Evolutionary conservation across 2,113 vertebrate genomes (phyloP).

Genomic region (Martes martes): DNA sequence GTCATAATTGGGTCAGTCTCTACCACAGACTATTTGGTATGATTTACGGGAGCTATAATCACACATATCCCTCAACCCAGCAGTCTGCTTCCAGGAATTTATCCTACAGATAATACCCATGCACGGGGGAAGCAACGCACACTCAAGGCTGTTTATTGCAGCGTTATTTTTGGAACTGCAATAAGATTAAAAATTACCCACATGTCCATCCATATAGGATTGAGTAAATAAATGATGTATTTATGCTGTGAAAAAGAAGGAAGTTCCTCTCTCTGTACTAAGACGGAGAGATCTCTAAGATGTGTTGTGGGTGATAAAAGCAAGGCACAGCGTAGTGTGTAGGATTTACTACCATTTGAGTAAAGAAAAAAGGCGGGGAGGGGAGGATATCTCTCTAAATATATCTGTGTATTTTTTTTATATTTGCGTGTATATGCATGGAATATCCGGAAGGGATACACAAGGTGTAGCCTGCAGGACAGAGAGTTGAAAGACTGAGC

Average conservation of each 20-base stretch:
- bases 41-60: neutral
- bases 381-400: neutral
- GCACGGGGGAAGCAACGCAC: neutral
- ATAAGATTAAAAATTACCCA: neutral
- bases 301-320: neutral
- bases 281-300: neutral
- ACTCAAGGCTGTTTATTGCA: neutral
- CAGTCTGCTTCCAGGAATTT: neutral
- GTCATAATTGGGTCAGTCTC: neutral
- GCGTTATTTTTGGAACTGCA: neutral
- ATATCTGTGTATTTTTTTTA: neutral
- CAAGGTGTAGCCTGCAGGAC: neutral
- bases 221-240: neutral
- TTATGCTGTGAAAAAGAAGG: neutral
- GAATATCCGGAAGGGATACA: neutral
- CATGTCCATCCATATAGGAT: neutral
- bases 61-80: neutral
- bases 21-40: neutral
- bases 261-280: neutral
- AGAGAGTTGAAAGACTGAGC: neutral
- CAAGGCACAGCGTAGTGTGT: neutral
- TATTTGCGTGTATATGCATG: neutral
- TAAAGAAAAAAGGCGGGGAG: neutral
- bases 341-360: neutral
- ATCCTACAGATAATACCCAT: neutral